A percentile compares a stretch with the other conserved stretches of the same genome.
phyloP scores from a whole-genome alignment of 2,113 vertebrate genomes.

The Noctilio leporinus region DNA sequence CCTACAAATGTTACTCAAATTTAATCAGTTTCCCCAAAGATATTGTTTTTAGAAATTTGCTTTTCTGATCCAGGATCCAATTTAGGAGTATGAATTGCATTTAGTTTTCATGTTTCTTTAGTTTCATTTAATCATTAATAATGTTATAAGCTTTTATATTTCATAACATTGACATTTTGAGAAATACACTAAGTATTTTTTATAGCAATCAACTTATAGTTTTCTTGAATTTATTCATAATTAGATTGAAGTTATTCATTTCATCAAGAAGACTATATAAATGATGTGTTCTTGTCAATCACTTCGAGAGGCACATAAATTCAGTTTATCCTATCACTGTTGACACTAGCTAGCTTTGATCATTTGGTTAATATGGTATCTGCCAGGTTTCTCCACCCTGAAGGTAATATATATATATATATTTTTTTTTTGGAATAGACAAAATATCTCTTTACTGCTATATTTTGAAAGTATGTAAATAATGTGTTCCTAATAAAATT shows the following conservation, averaged over 20 bases:
- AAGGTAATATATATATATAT: too few relatives aligned
- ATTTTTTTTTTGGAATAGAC: not conserved
- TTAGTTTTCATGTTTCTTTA: not conserved
- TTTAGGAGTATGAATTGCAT: not conserved
- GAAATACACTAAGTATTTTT: not conserved
- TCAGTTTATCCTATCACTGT: not conserved
- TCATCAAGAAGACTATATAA: not conserved
- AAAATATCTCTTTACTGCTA: not conserved
- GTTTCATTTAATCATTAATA: not conserved
- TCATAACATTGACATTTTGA: not conserved
- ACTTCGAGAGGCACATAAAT: not conserved
- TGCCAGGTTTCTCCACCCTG: not conserved
- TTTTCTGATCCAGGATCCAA: not conserved
- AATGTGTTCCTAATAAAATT: not conserved
- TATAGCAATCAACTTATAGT: not conserved
- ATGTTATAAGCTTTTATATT: not conserved
- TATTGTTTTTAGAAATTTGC: not conserved
- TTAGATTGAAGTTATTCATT: not conserved
- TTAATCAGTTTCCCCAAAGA: not conserved
- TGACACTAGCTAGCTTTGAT: not conserved
- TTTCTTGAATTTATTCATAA: not conserved
- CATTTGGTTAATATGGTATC: not conserved
- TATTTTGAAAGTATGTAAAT: not conserved
- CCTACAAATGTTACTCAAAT: not conserved
- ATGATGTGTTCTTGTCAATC: not conserved